These are phyloP conservation scores for Hippoglossus stenolepis DNA, from an alignment of 2,113 vertebrate species.

Conservation along the genomic window DNA sequence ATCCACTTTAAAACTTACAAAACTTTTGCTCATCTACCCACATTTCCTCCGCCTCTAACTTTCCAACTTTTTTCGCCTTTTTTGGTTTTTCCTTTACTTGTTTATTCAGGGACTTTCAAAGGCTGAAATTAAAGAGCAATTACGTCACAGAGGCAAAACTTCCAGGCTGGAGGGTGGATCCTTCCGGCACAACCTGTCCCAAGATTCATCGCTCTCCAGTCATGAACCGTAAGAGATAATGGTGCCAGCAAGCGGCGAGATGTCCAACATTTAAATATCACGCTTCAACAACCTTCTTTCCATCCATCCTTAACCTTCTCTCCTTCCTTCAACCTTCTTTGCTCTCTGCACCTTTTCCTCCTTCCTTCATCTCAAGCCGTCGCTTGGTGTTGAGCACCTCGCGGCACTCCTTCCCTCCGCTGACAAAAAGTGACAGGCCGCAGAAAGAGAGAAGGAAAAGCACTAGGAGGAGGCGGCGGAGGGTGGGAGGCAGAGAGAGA, in stretches of 20 bases:
- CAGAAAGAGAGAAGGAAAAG: not conserved
- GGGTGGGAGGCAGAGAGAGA: not conserved
- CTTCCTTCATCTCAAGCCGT: not conserved
- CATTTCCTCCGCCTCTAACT: not conserved
- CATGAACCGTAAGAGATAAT: no score
- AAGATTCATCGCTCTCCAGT: no score
- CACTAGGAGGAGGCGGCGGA: no score
- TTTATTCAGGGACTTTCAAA: no score
- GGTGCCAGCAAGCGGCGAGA: no score
- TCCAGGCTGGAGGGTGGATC: no score
- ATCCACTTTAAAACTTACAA: not conserved
- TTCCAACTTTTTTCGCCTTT: not conserved
- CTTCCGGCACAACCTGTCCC: no score
- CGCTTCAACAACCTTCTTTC: no score
- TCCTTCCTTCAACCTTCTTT: not conserved
- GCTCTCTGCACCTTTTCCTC: not conserved
- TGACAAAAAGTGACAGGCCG: slow-evolving; percentile 37
- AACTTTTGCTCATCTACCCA: not conserved
- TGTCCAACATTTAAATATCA: no score
- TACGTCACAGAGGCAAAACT: no score
- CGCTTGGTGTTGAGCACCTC: not conserved
- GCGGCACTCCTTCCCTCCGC: not conserved
- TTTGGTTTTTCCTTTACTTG: no score
- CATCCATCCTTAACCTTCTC: not conserved
- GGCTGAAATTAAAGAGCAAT: no score